phyloP scores from a whole-genome alignment of 2,888 invertebrate genomes.

The Troglohyphantes excavatus region DNA sequence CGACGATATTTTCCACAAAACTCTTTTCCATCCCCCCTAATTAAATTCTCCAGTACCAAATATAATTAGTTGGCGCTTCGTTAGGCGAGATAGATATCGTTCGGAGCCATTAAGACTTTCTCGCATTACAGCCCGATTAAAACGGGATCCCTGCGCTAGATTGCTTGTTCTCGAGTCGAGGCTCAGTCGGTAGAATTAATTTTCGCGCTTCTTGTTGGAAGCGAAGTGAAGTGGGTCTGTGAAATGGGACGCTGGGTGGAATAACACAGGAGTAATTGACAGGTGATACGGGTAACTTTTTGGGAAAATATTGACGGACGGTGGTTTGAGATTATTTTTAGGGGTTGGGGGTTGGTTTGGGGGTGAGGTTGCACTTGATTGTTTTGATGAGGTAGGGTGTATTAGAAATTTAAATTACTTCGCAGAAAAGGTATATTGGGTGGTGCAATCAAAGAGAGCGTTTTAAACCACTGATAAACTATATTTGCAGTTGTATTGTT shows the following conservation, averaged over 20 bases:
- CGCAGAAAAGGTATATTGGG: too few relatives aligned
- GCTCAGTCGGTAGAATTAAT: conserved; percentile 26
- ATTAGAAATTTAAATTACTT: too few relatives aligned
- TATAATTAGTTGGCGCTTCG: conserved; percentile 71
- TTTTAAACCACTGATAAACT: too few relatives aligned
- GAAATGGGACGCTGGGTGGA: conserved; percentile 13
- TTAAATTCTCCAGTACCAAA: conserved; percentile 71
- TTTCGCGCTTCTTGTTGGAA: conserved; percentile 1
- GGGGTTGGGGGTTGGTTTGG: not conserved
- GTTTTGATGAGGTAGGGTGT: too few relatives aligned
- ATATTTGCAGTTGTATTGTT: too few relatives aligned
- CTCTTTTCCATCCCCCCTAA: conserved; percentile 54
- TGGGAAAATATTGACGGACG: conserved; percentile 5
- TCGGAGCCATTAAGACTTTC: conserved; percentile 57
- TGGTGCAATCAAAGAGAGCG: not conserved
- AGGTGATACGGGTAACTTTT: conserved; percentile 24
- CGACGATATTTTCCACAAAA: conserved; percentile 55
- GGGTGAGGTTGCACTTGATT: too few relatives aligned
- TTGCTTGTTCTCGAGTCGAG: not conserved
- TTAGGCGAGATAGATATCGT: conserved; percentile 60
- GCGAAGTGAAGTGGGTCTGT: not conserved
- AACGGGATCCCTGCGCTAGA: conserved; percentile 30
- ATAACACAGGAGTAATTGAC: conserved; percentile 46
- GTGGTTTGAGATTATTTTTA: conserved; percentile 4
- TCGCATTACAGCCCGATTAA: conserved; percentile 64